Evolutionary conservation across 2,888 invertebrate species (phyloP), one percentile per base, ranked within the genome.

Genomic region (Pachliopta kotzebuea): DNA sequence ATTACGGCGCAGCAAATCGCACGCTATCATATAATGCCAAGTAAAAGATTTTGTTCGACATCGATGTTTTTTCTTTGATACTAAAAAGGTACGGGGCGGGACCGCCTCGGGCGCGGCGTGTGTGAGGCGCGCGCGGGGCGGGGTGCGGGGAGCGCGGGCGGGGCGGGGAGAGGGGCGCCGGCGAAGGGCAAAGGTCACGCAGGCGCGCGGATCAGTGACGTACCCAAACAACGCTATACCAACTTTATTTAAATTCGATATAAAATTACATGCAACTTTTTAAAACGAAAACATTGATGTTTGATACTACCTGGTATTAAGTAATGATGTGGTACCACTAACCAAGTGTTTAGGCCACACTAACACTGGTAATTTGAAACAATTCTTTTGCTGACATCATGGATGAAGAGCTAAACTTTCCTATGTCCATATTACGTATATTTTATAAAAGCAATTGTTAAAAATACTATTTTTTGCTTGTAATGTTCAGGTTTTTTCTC

Each of bases 141-240:
- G 31, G 9, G 31, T 8, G 26, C 26, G 26, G 26, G 26, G 6
- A 26, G 26, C n/a, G 29, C 2, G 31, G 31, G 31, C 0, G 11
- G 31, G 9, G 9, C 2, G 31, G 37, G 37, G 14, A 1, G 65
- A 65, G 73, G 69, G 77, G 80, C 76, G 77, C 76, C 74, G 77
- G 77, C 78, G 78, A 76, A 83, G 89, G 88, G 81, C 89, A 90
- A 78, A 88, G 89, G 88, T 89, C 89, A 89, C 83, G 83, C 82
- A 76, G 82, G 81, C 74, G 77, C 68, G 69, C 63, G 66, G 58
- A 37, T 57, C 78, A 83, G 80, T 74, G 80, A 73, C 73, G 80
- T 49, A 62, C 66, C 45, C 14, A 17, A 50, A n/a, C 55, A 3
- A 20, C 8, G n/a, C 45, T 18, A 50, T 65, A 65, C 65, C 65